phyloP scores from a whole-genome alignment of 2,797 vertebrate genomes.

The Tinamus major region DNA sequence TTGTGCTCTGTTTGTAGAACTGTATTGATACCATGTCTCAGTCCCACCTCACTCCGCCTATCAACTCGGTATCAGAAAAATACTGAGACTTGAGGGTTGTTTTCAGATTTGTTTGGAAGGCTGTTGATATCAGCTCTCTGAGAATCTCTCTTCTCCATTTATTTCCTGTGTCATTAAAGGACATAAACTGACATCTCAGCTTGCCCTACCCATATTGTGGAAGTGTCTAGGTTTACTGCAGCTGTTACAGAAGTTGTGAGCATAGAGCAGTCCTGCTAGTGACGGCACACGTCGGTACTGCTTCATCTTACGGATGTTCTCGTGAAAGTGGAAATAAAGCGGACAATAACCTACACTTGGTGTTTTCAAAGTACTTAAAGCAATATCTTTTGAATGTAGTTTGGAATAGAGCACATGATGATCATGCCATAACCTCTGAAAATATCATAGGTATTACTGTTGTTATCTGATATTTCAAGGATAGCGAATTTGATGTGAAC shows the following conservation, averaged over 20 bases:
- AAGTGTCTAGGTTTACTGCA: constrained; percentile 22
- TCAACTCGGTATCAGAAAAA: constrained; percentile 36
- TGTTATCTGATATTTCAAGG: constrained; percentile 60
- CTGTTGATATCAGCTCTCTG: constrained; percentile 34
- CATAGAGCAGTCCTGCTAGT: neutral
- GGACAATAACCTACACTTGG: constrained; percentile 61
- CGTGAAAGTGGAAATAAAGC: constrained; percentile 62
- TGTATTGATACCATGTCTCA: constrained; percentile 58
- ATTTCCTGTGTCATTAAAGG: neutral
- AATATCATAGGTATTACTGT: constrained; percentile 50
- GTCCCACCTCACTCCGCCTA: constrained; percentile 24
- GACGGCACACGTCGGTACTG: neutral
- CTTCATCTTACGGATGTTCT: constrained; percentile 66
- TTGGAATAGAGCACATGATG: constrained; percentile 66
- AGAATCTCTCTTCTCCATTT: constrained; percentile 6
- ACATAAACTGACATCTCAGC: constrained; percentile 9
- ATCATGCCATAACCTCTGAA: constrained; percentile 66
- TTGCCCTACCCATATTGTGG: neutral
- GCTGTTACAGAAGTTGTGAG: constrained; percentile 16
- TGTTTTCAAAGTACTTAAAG: constrained; percentile 74
- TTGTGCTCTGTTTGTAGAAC: constrained; percentile 61
- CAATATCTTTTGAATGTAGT: constrained; percentile 73
- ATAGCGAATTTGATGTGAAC: constrained; percentile 59
- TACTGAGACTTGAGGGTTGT: neutral
- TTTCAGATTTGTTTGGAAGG: constrained; percentile 1